Evolutionary conservation across 2,113 vertebrate species (phyloP), one percentile per base, ranked within the genome.

Genomic region (Odontesthes bonariensis): DNA sequence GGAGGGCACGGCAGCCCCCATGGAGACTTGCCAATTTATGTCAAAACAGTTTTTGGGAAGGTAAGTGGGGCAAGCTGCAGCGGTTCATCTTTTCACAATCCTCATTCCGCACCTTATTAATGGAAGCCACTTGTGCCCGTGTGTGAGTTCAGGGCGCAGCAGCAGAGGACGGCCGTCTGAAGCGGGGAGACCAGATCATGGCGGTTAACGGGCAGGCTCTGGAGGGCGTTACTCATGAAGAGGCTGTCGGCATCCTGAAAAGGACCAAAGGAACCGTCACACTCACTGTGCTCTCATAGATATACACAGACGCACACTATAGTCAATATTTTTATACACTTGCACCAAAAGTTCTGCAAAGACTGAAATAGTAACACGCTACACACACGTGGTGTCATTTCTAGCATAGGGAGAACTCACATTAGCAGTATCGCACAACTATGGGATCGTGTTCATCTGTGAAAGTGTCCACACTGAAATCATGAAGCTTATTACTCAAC

Each of bases 1-100:
- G 98, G 98, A 0, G 98, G 98, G 3, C 95, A 94, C 9, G 96
- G 98, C 79, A 99, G 98, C 82, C 97, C 97, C 5, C 98, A 99
- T 3, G 98, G 98, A 83, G 98, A 99, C 83, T 82, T 99, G 70
- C 98, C 98, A 1, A 99, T 99, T 88, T 99, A 99, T 72, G 96
- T 99, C 13, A 99, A 99, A 91, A 99, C 98, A 0, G 97, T 99
- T 32, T 99, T 99, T 84, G 95, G 94, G 62, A 99, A 99, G 95
- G 98, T 98, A 86, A 31, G 65, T 17, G 3, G 51, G 0, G 2
- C 40, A 55, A 46, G 14, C 51, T 6, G 1, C 11, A 5, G 3
- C 9, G 0, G 9, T 57, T 58, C 5, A n/a, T 3, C 7, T 71
- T 53, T 27, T 19, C 51, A 23, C 0, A 51, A 9, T 19, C 14